phyloP scores from a whole-genome alignment of 2,888 invertebrate species.

The Acronicta leporina region DNA sequence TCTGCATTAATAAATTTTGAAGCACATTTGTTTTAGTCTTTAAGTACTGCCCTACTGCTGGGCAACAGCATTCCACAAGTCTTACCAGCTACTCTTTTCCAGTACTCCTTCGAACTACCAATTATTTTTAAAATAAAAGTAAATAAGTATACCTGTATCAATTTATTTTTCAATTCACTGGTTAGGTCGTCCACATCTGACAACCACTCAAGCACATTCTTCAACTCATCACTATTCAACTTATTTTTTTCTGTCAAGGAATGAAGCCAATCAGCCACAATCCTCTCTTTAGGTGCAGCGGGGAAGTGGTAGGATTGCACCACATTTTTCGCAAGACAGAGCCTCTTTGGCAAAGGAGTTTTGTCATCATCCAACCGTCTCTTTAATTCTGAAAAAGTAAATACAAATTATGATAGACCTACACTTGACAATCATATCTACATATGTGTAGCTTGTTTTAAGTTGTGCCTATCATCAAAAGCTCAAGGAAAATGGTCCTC shows the following conservation, averaged over 20 bases:
- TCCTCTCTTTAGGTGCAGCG: slow-evolving; percentile 83
- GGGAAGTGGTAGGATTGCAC: slow-evolving; percentile 84
- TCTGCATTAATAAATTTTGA: too few species aligned
- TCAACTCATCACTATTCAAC: slow-evolving; percentile 69
- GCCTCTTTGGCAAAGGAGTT: slow-evolving; percentile 83
- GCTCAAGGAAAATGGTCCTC: too few species aligned
- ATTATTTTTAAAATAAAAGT: too few species aligned
- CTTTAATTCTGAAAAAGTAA: slow-evolving; percentile 79
- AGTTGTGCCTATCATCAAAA: too few species aligned
- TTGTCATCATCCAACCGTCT: slow-evolving; percentile 77
- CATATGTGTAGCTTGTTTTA: too few species aligned
- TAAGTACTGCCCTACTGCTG: too few species aligned
- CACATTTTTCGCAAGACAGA: slow-evolving; percentile 87
- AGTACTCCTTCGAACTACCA: too few species aligned
- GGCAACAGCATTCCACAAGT: too few species aligned
- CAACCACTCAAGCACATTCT: slow-evolving; percentile 74
- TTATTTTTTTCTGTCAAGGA: slow-evolving; percentile 66
- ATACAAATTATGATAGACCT: neutral
- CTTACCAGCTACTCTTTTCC: too few species aligned
- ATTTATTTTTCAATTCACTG: slow-evolving; percentile 73
- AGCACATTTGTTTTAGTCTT: too few species aligned
- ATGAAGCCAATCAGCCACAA: slow-evolving; percentile 86
- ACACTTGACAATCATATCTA: too few species aligned
- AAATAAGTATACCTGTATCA: slow-evolving; percentile 73
- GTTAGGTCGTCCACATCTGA: slow-evolving; percentile 73